Conservation (phyloP, 2,888 invertebrate species). For the Sussaba pulchella region DNA sequence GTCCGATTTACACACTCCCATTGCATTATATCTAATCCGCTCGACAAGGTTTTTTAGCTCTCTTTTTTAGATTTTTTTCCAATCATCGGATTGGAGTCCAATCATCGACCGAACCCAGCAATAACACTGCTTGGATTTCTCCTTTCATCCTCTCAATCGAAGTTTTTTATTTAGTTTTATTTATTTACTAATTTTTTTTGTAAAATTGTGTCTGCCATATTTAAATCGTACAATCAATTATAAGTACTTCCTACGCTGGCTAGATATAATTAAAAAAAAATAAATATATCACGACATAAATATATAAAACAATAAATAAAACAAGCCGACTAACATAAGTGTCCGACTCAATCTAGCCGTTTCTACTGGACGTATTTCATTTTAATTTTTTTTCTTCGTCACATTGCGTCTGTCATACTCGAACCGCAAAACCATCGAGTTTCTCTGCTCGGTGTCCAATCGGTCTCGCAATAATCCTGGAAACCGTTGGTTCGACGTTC, state of each 20-base stretch:
- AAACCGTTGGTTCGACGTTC: constrained; percentile 49
- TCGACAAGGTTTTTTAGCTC: not conserved
- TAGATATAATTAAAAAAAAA: too few relatives aligned
- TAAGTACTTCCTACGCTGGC: too few relatives aligned
- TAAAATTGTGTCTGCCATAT: constrained; percentile 21
- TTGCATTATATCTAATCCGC: constrained; percentile 19
- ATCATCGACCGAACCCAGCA: too few relatives aligned
- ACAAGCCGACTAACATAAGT: too few relatives aligned
- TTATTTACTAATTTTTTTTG: not conserved
- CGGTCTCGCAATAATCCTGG: constrained; percentile 63
- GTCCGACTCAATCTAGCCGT: too few relatives aligned
- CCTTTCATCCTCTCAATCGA: not conserved
- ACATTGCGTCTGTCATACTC: constrained; percentile 60
- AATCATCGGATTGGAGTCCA: too few relatives aligned
- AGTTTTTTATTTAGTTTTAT: not conserved
- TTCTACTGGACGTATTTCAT: too few relatives aligned
- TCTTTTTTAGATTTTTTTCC: not conserved
- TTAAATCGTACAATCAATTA: constrained; percentile 80
- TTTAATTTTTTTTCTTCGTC: not conserved
- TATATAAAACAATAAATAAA: too few relatives aligned
- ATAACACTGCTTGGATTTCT: too few relatives aligned
- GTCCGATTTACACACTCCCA: constrained; percentile 12
- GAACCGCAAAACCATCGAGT: constrained; percentile 78
- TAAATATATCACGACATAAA: too few relatives aligned
- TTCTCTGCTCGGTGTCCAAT: constrained; percentile 65